A percentile compares a stretch with the other conserved stretches of the same genome.
Evolutionary conservation across 1,140 invertebrate species (phyloP).

Genomic region (Thaumatotibia leucotreta): DNA sequence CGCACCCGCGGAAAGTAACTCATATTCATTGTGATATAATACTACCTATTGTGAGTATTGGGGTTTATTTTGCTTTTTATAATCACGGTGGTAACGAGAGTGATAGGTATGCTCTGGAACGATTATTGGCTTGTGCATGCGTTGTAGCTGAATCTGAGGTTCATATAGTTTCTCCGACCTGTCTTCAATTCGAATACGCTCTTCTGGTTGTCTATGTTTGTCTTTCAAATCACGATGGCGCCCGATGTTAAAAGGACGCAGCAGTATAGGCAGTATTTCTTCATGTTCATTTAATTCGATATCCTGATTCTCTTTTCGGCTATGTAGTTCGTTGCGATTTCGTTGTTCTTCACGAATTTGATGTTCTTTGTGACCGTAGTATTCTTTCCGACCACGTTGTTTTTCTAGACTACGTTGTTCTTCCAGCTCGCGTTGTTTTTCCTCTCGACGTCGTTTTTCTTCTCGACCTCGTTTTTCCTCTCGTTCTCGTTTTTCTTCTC

Average conservation of each 20-base stretch:
- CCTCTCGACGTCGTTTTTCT: no score
- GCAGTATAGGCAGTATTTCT: background rate
- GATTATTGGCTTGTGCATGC: background rate
- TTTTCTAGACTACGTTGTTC: no score
- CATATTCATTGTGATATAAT: background rate
- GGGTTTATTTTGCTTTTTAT: background rate
- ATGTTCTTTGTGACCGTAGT: background rate
- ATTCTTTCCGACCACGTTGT: no score
- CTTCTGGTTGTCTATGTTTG: background rate
- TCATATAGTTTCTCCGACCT: background rate
- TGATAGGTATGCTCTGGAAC: background rate
- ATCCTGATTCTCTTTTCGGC: background rate
- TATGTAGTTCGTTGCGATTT: background rate
- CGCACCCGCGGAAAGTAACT: background rate
- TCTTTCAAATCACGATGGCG: background rate
- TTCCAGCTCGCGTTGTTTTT: no score
- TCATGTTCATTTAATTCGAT: background rate
- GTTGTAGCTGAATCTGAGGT: background rate
- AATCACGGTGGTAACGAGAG: background rate
- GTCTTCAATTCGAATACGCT: background rate
- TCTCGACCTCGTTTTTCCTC: no score
- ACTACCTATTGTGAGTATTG: no score
- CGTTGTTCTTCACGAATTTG: background rate
- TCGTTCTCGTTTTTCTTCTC: no score
- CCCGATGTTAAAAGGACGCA: background rate